These are phyloP conservation scores for Helicoverpa armigera DNA, from an alignment of 1,140 invertebrate genomes.

Conservation along the genomic window DNA sequence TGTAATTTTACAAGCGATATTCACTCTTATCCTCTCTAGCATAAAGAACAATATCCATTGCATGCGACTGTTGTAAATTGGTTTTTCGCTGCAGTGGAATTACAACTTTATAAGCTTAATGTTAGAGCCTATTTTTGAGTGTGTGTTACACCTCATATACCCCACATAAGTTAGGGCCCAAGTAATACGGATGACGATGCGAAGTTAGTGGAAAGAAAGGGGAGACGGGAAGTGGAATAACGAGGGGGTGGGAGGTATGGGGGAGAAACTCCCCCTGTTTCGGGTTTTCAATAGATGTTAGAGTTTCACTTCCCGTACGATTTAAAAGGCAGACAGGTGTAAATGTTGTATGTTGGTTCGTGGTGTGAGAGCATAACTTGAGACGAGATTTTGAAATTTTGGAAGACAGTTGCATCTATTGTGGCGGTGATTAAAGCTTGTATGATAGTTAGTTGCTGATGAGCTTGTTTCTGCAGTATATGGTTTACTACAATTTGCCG, in stretches of 20 bases:
- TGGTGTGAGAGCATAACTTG: background rate
- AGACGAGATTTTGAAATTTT: background rate
- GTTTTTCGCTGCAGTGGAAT: conserved; percentile 67
- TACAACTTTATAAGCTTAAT: conserved; percentile 46
- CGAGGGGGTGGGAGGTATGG: conserved; percentile 66
- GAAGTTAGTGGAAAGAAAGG: conserved; percentile 85
- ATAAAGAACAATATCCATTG: conserved; percentile 64
- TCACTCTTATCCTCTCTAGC: conserved; percentile 30
- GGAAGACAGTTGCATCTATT: background rate
- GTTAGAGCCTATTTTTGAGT: conserved; percentile 58
- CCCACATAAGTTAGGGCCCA: conserved; percentile 84
- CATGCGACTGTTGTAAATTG: conserved; percentile 73
- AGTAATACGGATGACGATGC: conserved; percentile 86
- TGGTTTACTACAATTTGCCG: no score
- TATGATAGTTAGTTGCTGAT: no score
- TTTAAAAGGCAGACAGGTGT: conserved; percentile 81
- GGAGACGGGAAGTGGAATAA: conserved; percentile 79
- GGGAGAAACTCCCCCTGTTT: conserved; percentile 76
- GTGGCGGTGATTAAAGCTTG: background rate
- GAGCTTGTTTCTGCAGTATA: no score
- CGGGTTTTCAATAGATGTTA: conserved; percentile 86
- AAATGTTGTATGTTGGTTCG: conserved; percentile 54
- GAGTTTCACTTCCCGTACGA: conserved; percentile 76
- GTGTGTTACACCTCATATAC: conserved; percentile 57
- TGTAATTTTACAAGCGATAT: conserved; percentile 55